Evolutionary conservation across 2,113 vertebrate species (phyloP).

Genomic region (Gobio gobio): DNA sequence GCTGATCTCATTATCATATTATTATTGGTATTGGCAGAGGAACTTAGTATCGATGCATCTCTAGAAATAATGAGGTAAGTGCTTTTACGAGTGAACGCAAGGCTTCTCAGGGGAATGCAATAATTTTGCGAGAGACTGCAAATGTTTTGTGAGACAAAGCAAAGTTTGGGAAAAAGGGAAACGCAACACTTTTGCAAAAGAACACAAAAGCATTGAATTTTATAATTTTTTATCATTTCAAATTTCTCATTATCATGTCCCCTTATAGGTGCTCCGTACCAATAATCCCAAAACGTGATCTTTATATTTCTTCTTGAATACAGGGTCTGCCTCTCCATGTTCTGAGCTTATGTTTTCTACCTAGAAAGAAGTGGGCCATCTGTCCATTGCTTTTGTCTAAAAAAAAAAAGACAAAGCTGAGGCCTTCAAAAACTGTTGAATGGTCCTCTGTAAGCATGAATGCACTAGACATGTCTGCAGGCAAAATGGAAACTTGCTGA

Average conservation of each 20-base stretch:
- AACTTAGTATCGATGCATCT: too few relatives aligned
- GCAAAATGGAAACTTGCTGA: conserved; percentile 4
- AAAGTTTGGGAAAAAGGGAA: background rate
- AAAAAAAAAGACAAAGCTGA: too few relatives aligned
- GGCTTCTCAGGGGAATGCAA: background rate
- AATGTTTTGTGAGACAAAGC: background rate
- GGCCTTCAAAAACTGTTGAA: too few relatives aligned
- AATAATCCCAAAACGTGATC: background rate
- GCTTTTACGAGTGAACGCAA: too few relatives aligned
- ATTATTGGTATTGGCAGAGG: too few relatives aligned
- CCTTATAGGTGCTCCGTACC: background rate
- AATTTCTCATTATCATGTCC: background rate
- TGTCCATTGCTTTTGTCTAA: background rate
- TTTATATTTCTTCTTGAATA: background rate
- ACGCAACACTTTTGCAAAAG: background rate
- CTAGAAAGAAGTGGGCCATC: conserved; percentile 42
- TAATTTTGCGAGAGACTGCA: background rate
- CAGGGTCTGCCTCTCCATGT: background rate
- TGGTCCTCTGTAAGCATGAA: background rate
- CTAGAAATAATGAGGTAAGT: too few relatives aligned
- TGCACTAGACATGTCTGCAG: background rate
- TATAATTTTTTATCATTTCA: background rate
- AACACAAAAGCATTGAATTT: background rate
- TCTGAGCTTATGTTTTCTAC: background rate
- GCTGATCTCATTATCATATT: too few relatives aligned